Evolutionary conservation across 1,140 invertebrate species (phyloP).

Genomic region (Littorina saxatilis): DNA sequence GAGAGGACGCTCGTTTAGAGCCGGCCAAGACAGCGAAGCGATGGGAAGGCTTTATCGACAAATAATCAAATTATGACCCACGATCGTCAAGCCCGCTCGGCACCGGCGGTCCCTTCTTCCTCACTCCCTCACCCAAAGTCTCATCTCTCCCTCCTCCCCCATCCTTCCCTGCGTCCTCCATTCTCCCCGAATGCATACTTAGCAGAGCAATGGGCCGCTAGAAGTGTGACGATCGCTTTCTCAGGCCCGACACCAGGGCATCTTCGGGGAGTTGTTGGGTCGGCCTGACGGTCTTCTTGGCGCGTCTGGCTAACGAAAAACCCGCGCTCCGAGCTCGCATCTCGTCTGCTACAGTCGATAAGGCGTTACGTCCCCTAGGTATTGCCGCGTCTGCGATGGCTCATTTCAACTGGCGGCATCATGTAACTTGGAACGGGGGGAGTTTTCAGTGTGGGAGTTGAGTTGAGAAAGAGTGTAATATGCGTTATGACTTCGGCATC

Average conservation of each 20-base stretch:
- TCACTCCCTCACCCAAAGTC: not conserved
- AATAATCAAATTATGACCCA: constrained; percentile 41
- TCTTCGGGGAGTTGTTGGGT: constrained; percentile 31
- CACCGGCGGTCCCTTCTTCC: too few relatives aligned
- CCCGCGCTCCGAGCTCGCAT: constrained; percentile 2
- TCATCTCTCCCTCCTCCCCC: not conserved
- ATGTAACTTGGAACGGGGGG: not conserved
- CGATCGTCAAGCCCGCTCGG: not conserved
- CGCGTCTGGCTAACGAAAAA: constrained; percentile 38
- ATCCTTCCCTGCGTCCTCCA: not conserved
- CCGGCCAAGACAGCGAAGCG: constrained; percentile 28
- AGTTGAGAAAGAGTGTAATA: not conserved
- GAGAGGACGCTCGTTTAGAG: constrained; percentile 29
- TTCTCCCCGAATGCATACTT: constrained; percentile 20
- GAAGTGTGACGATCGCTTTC: constrained; percentile 38
- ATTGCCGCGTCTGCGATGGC: constrained; percentile 35
- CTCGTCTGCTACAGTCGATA: constrained; percentile 32
- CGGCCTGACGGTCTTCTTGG: constrained; percentile 11
- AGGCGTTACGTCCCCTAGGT: constrained; percentile 37
- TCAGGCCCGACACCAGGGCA: constrained; percentile 26
- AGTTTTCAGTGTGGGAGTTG: too few relatives aligned
- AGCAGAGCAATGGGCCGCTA: constrained; percentile 19
- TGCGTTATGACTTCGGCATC: too few relatives aligned
- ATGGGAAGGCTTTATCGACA: constrained; percentile 41
- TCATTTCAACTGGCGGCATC: constrained; percentile 19